Percentiles rank a stretch among this genome's conserved stretches.
Conservation (phyloP, 1,140 invertebrate genomes). For the Drosophila azteca region DNA sequence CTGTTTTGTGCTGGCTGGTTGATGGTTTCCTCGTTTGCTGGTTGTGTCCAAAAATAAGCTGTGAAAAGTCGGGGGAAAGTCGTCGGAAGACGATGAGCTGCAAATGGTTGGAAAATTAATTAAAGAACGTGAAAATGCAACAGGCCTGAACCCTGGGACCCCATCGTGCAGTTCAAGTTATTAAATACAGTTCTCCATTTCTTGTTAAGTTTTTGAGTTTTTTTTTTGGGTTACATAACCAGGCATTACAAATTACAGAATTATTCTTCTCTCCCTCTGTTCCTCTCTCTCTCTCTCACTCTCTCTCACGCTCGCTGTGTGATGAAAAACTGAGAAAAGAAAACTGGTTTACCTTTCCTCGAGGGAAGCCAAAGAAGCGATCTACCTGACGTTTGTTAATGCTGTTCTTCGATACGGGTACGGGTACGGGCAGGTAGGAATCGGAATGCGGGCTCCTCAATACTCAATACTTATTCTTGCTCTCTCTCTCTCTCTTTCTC, state of each 20-base stretch:
- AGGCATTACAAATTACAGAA: constrained; percentile 75
- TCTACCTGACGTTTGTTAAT: constrained; percentile 52
- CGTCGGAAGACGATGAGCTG: constrained; percentile 25
- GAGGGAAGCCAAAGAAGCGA: constrained; percentile 47
- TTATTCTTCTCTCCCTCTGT: too few relatives aligned
- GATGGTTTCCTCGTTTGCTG: neutral
- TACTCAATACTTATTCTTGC: neutral
- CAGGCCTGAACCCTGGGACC: constrained; percentile 40
- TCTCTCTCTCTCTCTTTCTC: neutral
- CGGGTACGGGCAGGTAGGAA: constrained; percentile 36
- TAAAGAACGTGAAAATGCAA: constrained; percentile 75
- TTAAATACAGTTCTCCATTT: constrained; percentile 52
- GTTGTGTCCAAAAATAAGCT: constrained; percentile 10
- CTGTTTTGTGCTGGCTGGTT: constrained; percentile 13
- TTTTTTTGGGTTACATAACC: constrained; percentile 54
- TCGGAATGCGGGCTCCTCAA: constrained; percentile 28
- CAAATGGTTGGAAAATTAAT: constrained; percentile 63
- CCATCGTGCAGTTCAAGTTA: constrained; percentile 37
- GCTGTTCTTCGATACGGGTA: constrained; percentile 25
- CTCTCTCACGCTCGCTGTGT: too few relatives aligned
- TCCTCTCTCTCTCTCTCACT: neutral
- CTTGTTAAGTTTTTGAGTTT: constrained; percentile 33
- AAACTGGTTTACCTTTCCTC: constrained; percentile 63
- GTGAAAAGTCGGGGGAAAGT: constrained; percentile 15
- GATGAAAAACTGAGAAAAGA: too few relatives aligned